Evolutionary conservation across 2,113 vertebrate species (phyloP), one percentile per base, ranked within the genome.

Genomic region (Equus quagga): DNA sequence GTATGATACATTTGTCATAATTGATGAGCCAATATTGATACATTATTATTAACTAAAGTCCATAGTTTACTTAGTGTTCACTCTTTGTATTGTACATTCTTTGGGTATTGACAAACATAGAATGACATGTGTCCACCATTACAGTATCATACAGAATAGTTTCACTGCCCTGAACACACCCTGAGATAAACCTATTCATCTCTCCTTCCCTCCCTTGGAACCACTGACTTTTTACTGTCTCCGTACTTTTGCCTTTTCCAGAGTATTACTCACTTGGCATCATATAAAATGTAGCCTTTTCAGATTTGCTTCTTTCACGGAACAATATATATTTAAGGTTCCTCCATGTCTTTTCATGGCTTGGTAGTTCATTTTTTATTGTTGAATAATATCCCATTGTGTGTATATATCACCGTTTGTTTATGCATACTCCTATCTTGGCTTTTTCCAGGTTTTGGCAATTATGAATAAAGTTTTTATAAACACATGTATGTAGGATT

Each of bases 121-220:
- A 73, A 67, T 62, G 49, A 31, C 28, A 18, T 10, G 1, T 28
- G 44, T 86, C 28, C 31, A 56, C 24, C 6, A 21, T 28, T 86
- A 36, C 4, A 54, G 24, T 62, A 24, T 86, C 44, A 28, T 17
- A 58, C 1, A 58, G 28, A 23, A 69, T 15, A 49, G 58, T 46
- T 75, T 82, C 60, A 64, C 10, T 49, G 26, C 44, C 21, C 51
- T 65, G 24, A 60, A 60, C 3, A 84, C 0, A 8, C 21, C 10
- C 12, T 41, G 12, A 3, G 8, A 19, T 80, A n/a, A 21, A 19
- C 24, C 19, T 23, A 5, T 26, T 51, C 36, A 17, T 72, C 31
- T 41, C 31, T n/a, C 54, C 18, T 41, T 60, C 33, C 13, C 23
- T 41, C 7, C 11, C 0, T 6, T 3, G 1, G 4, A 14, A 41